Base-by-base conservation (phyloP, 2,797 vertebrate genomes). In the Hippocampus kuda region DNA sequence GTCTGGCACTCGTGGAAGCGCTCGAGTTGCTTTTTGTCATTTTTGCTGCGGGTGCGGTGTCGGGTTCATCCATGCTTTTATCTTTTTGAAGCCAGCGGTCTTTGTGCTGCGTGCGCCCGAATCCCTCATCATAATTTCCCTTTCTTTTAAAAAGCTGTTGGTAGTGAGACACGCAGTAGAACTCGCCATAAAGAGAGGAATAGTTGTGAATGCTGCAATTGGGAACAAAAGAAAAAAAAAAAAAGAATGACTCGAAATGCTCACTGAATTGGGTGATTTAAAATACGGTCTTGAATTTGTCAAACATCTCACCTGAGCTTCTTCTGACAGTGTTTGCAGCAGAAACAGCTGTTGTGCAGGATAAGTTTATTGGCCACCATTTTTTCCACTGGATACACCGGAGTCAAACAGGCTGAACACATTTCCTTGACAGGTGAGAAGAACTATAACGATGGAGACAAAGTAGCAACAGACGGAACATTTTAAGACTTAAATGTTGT, bases 231-330 rank as follows among this genome's bases (percentile, higher is more conserved):
- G 84, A 68, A 20, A 68, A 85, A 68, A 20, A 56, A 56, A 69
- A 16, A 48, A 4, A 60, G 63, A 48, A 34, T 51, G 0, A 57
- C 10, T 57, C 18, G 16, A 61, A 22, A 38, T 41, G 30, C 5
- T 26, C 5, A 67, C 10, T n/a, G 5, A 34, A 66, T 67, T 56
- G 26, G 65, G 48, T 76, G 42, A 67, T 65, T 67, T 51, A 27
- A 66, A 13, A 57, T 0, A 65, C 62, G 49, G 22, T 15, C 11
- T 10, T 51, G 6, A 8, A 42, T 59, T 59, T 6, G 5, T 27
- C n/a, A n/a, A n/a, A n/a, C n/a, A n/a, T n/a, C 93, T 94, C 83
- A 94, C 94, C 94, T 94, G 69, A 94, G 89, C 79, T 91, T 92
- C 85, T 85, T 93, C 70, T 87, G 42, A 1, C 94, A 95, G 81